Percentiles rank a stretch among this genome's conserved stretches.
phyloP scores from a whole-genome alignment of 2,113 vertebrate species.

The Mus pahari region DNA sequence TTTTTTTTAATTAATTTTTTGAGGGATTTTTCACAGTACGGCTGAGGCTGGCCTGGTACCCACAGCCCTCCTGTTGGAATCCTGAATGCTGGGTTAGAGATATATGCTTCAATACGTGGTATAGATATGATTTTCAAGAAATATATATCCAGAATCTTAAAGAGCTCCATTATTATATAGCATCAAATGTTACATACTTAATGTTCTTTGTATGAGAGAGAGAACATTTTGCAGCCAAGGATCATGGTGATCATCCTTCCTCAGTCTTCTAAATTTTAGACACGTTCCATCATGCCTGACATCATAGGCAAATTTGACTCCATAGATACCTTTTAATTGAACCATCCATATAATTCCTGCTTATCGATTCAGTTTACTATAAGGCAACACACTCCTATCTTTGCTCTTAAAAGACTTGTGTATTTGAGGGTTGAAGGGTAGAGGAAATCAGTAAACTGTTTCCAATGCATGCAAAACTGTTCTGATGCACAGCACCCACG shows the following conservation, averaged over 20 bases:
- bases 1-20: slow-evolving; percentile 1
- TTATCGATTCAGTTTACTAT: not conserved
- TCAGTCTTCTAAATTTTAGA: not conserved
- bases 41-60: not conserved
- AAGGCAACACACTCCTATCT: not conserved
- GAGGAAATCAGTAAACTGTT: not conserved
- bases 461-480: not conserved
- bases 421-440: not conserved
- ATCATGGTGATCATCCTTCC: not conserved
- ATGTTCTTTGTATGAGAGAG: not conserved
- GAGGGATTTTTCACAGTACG: not conserved
- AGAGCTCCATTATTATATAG: not conserved
- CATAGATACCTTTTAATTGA: not conserved
- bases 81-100: not conserved
- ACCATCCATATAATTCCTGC: not conserved
- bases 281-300: not conserved
- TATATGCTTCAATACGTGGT: not conserved
- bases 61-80: not conserved
- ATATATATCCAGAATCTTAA: not conserved
- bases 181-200: not conserved
- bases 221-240: not conserved
- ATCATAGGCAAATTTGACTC: not conserved
- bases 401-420: not conserved
- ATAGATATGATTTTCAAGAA: not conserved
- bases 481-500: not conserved